These are phyloP conservation scores for Orchestes rusci DNA, from an alignment of 2,888 invertebrate genomes.

Conservation along the genomic window DNA sequence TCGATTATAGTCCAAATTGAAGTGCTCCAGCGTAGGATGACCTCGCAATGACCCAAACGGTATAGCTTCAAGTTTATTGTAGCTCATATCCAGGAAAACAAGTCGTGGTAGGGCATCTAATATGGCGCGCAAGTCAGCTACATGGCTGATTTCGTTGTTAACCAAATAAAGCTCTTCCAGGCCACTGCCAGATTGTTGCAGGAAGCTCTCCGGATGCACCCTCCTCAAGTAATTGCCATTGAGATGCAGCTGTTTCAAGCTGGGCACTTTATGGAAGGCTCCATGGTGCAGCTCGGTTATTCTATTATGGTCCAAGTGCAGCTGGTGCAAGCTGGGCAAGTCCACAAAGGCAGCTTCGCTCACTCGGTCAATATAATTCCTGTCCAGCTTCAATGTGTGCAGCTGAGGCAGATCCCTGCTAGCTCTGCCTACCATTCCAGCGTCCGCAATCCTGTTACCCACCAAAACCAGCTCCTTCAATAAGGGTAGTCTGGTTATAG, in stretches of 20 bases:
- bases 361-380: slow-evolving; percentile 45
- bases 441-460: slow-evolving; percentile 68
- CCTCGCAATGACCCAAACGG: slow-evolving; percentile 73
- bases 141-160: slow-evolving; percentile 68
- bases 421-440: slow-evolving; percentile 73
- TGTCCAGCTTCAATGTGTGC: slow-evolving; percentile 59
- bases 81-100: slow-evolving; percentile 70
- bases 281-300: slow-evolving; percentile 72
- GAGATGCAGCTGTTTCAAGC: slow-evolving; percentile 63
- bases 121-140: slow-evolving; percentile 66
- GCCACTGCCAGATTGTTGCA: slow-evolving; percentile 64
- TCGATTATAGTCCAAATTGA: slow-evolving; percentile 74
- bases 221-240: slow-evolving; percentile 69
- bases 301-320: slow-evolving; percentile 64
- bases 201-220: slow-evolving; percentile 75
- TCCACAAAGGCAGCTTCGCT: slow-evolving; percentile 75
- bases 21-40: slow-evolving; percentile 70
- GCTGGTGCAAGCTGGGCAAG: slow-evolving; percentile 58
- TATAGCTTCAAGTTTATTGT: slow-evolving; percentile 68
- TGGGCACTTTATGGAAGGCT: slow-evolving; percentile 72
- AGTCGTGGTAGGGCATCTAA: slow-evolving; percentile 71
- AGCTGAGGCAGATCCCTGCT: slow-evolving; percentile 68
- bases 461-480: slow-evolving; percentile 62
- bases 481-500: slow-evolving; percentile 63
- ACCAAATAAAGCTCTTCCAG: slow-evolving; percentile 72